Evolutionary conservation across 1,140 invertebrate species (phyloP), one percentile per base, ranked within the genome.

Genomic region (Heliothis subflexa): DNA sequence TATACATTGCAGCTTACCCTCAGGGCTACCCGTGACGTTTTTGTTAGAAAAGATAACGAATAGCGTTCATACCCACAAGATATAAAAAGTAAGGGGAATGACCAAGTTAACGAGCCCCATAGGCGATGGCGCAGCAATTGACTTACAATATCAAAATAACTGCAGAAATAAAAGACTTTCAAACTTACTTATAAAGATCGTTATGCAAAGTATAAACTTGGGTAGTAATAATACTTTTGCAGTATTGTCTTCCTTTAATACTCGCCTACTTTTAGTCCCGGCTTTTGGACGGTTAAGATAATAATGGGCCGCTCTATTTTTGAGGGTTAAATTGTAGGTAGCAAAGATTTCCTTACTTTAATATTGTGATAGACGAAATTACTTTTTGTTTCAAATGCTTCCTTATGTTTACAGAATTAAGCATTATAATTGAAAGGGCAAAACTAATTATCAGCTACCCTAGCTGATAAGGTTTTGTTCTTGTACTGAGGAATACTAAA

Each of bases 41-140:
- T 50, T 68, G 64, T 52, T 52, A 28, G 13, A 40, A 70, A 70
- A 70, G 66, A 70, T 70, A 70, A 70, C 66, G 50, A 52, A 70
- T 70, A 25, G 66, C 12, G 66, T 50, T 9, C 47, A 25, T 70
- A 49, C 45, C 45, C 47, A 40, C 33, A 25, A 70, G 47, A 28
- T 50, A 70, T 70, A 70, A 70, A n/a, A 70, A 70, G 47, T 28
- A 5, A 50, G 66, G 21, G 47, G 47, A 50, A 68, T 25, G 40
- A 21, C 64, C 33, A 11, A 50, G 47, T 70, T 70, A 70, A 70
- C 66, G 47, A 70, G 18, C 12, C 18, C 45, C 47, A 70, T 70
- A 70, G 66, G 66, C 66, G 21, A 50, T 50, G 66, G 47, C 12
- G 45, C 45, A 21, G 16, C 21, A 70, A 70, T 52, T 70, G 50